Conservation (phyloP, 2,113 vertebrate species). For the Caretta caretta region DNA sequence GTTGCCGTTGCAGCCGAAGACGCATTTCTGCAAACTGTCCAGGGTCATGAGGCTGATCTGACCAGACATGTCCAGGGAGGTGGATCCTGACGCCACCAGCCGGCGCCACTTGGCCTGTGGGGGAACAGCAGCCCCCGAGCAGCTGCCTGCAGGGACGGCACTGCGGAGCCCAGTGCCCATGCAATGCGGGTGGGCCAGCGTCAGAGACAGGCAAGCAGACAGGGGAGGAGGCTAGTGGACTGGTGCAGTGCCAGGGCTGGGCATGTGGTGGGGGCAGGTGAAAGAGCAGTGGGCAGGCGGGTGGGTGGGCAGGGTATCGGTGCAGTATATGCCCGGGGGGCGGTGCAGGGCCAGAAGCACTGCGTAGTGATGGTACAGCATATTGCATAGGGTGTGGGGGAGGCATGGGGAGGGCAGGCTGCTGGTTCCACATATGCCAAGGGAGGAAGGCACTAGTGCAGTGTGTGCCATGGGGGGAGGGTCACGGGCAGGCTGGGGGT, state of each 20-base stretch:
- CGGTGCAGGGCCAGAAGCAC: too few species aligned
- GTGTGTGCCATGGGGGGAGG: fast-evolving
- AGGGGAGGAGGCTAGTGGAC: background rate
- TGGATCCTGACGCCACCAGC: slow-evolving; percentile 34
- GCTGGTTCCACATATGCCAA: background rate
- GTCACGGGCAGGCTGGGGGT: too few species aligned
- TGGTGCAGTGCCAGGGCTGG: background rate
- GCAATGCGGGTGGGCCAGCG: background rate
- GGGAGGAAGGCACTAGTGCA: background rate
- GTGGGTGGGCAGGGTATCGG: too few species aligned
- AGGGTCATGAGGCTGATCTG: slow-evolving; percentile 90
- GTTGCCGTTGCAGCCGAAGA: slow-evolving; percentile 90
- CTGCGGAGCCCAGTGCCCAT: background rate
- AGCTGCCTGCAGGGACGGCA: background rate
- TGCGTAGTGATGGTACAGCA: too few species aligned
- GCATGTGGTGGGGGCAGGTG: background rate
- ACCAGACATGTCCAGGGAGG: slow-evolving; percentile 86
- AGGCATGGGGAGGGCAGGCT: background rate
- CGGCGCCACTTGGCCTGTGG: slow-evolving; percentile 84
- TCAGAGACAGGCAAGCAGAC: background rate
- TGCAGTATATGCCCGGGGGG: background rate
- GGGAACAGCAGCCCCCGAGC: background rate
- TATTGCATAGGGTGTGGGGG: background rate
- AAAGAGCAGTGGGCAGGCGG: background rate
- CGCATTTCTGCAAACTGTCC: slow-evolving; percentile 90